Evolutionary conservation across 2,797 vertebrate species (phyloP).

Genomic region (Melanotaenia parkinsoni): DNA sequence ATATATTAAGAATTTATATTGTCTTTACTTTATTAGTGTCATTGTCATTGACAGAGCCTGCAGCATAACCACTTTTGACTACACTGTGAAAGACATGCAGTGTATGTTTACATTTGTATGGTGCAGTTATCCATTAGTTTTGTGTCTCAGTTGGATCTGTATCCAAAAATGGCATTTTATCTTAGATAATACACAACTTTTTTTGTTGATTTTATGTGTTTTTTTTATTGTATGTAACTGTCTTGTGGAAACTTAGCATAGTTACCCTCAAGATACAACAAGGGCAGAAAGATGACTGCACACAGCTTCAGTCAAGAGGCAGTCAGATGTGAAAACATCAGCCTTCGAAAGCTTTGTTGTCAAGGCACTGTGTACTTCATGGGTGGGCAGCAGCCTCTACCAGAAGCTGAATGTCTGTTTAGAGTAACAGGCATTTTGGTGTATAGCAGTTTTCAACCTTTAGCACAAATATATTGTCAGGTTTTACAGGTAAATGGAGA

Average conservation of each 20-base stretch:
- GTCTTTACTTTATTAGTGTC: conserved; percentile 6
- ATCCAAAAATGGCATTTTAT: too few relatives aligned
- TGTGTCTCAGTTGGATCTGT: too few relatives aligned
- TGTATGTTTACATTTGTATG: conserved; percentile 1
- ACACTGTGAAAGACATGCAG: conserved; percentile 23
- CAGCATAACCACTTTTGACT: conserved; percentile 39
- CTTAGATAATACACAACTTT: too few relatives aligned
- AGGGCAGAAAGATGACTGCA: conserved; percentile 17
- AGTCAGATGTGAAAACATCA: conserved; percentile 53
- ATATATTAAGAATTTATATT: conserved; percentile 25
- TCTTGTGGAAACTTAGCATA: neutral
- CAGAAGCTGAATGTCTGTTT: conserved; percentile 16
- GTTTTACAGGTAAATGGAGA: conserved; percentile 25
- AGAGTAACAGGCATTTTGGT: neutral
- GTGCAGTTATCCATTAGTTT: too few relatives aligned
- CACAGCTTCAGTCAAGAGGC: conserved; percentile 43
- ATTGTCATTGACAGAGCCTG: conserved; percentile 30
- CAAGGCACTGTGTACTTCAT: conserved; percentile 28
- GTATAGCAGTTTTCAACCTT: neutral
- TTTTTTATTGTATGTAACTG: too few relatives aligned
- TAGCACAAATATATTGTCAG: conserved; percentile 1
- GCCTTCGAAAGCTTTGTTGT: conserved; percentile 29
- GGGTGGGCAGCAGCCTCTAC: conserved; percentile 18
- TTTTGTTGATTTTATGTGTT: too few relatives aligned
- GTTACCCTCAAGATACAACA: neutral